These are phyloP conservation scores for Terebella lapidaria DNA, from an alignment of 2,888 invertebrate species.

Conservation along the genomic window DNA sequence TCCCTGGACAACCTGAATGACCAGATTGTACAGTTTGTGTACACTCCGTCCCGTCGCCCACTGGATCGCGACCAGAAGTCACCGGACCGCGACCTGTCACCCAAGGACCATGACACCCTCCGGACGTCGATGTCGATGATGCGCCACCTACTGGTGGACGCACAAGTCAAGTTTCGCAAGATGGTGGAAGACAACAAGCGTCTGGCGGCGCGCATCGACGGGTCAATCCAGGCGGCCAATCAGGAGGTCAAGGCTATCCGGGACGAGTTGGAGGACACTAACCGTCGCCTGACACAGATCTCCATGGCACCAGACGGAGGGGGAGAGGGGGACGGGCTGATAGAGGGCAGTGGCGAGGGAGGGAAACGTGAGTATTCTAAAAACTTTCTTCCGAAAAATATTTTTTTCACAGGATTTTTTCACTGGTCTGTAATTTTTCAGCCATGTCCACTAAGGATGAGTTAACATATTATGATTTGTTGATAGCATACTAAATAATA, in stretches of 20 bases:
- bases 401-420: too few species aligned
- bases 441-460: too few species aligned
- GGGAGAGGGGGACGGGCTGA: not conserved
- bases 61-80: conserved; percentile 17
- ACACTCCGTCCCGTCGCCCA: conserved; percentile 36
- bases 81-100: conserved; percentile 32
- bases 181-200: conserved; percentile 72
- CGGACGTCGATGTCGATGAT: conserved; percentile 79
- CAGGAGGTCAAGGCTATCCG: conserved; percentile 60
- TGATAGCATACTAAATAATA: too few species aligned
- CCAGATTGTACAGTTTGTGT: conserved; percentile 55
- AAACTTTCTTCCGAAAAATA: too few species aligned
- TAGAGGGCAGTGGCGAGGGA: not conserved
- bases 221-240: conserved; percentile 43
- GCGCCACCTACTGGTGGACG: conserved; percentile 79
- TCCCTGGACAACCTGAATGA: conserved; percentile 43
- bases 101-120: conserved; percentile 59
- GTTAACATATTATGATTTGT: too few species aligned
- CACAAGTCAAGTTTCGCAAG: conserved; percentile 76
- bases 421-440: too few species aligned
- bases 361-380: too few species aligned
- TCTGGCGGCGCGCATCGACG: conserved; percentile 56
- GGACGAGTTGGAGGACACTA: conserved; percentile 59
- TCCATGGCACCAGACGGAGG: not conserved
- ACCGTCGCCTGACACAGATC: conserved; percentile 1